A percentile compares a stretch with the other conserved stretches of the same genome.
phyloP scores from a whole-genome alignment of 2,113 vertebrate species.

The Chaetops frenatus region DNA sequence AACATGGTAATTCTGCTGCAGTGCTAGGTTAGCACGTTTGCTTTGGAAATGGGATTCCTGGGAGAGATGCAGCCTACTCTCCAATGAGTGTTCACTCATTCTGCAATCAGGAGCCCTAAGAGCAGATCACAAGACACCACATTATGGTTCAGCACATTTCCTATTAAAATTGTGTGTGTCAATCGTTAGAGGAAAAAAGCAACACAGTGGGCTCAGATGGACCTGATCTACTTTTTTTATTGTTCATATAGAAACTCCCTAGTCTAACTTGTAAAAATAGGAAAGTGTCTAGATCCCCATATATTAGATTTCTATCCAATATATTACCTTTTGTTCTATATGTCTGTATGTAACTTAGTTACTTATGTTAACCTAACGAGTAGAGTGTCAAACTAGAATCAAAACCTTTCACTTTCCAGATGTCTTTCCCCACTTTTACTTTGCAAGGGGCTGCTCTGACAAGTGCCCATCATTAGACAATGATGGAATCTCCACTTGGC shows the following conservation, averaged over 20 bases:
- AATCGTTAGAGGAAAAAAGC: background rate
- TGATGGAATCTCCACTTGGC: background rate
- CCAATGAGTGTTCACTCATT: background rate
- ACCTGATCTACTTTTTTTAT: background rate
- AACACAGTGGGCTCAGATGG: background rate
- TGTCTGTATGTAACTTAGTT: background rate
- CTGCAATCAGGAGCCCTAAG: background rate
- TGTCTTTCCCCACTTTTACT: background rate
- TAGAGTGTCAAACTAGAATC: background rate
- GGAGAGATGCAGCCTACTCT: background rate
- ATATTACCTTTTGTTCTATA: background rate
- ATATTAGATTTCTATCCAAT: background rate
- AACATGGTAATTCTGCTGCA: background rate
- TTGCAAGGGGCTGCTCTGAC: background rate
- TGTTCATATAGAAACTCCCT: background rate
- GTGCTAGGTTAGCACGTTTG: accelerated
- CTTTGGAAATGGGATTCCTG: background rate
- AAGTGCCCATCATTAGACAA: background rate
- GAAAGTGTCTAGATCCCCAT: background rate
- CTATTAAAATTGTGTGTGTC: background rate
- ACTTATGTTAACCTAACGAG: background rate
- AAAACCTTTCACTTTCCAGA: background rate
- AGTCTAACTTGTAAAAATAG: background rate
- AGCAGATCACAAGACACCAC: background rate
- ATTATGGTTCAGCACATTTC: background rate